Conservation (phyloP, 2,888 invertebrate species). For the Nephrocerus scutellatus region DNA sequence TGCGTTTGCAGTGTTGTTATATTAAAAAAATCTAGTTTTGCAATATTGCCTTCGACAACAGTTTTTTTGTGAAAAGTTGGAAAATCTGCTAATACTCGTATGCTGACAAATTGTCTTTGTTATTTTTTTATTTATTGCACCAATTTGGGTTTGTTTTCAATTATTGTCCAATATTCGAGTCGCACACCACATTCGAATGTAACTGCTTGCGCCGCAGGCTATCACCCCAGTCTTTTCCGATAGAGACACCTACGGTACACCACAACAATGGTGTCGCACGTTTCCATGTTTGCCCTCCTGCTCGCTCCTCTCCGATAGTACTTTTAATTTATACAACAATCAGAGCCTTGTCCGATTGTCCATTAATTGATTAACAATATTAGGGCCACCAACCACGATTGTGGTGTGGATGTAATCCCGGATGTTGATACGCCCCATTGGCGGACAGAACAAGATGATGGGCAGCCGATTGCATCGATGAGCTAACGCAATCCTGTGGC, state of each 20-base stretch:
- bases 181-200: slow-evolving; percentile 25
- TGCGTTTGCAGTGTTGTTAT: slow-evolving; percentile 6
- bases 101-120: slow-evolving; percentile 16
- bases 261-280: too few relatives aligned
- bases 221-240: too few relatives aligned
- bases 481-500: slow-evolving; percentile 49
- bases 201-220: too few relatives aligned
- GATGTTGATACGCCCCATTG: slow-evolving; percentile 41
- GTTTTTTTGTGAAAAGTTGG: slow-evolving; percentile 6
- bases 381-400: slow-evolving; percentile 47
- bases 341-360: too few relatives aligned
- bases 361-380: slow-evolving; percentile 39
- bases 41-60: slow-evolving; percentile 9
- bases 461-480: slow-evolving; percentile 35
- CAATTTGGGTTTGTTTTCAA: slow-evolving; percentile 19
- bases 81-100: slow-evolving; percentile 8
- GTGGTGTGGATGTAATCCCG: slow-evolving; percentile 34
- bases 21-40: slow-evolving; percentile 10
- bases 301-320: neutral
- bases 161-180: slow-evolving; percentile 42
- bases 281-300: too few relatives aligned
- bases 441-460: slow-evolving; percentile 51
- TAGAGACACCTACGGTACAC: too few relatives aligned
- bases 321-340: slow-evolving; percentile 6
- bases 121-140: slow-evolving; percentile 31